Percentiles rank a stretch among this genome's conserved stretches.
Conservation (phyloP, 2,797 vertebrate genomes). For the Silurus lanzhouensis region DNA sequence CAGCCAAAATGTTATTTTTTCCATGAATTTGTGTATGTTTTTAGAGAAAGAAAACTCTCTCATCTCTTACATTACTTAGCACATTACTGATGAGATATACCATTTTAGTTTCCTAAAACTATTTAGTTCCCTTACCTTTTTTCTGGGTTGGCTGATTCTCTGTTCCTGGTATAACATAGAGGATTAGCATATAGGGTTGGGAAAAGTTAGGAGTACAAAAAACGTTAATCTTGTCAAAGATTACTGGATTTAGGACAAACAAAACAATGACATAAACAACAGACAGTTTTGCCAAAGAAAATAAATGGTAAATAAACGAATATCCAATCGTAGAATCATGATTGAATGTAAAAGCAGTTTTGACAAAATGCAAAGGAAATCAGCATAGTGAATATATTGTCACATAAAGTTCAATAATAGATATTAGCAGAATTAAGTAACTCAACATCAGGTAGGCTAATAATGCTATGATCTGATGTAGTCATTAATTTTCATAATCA, state of each 20-base stretch:
- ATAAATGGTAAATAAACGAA: background rate
- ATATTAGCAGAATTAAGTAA: slow-evolving; percentile 27
- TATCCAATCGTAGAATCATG: slow-evolving; percentile 18
- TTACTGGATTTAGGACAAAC: slow-evolving; percentile 65
- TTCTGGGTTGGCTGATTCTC: slow-evolving; percentile 66
- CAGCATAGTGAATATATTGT: background rate
- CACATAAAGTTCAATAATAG: slow-evolving; percentile 1
- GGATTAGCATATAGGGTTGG: slow-evolving; percentile 62
- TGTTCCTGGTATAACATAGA: slow-evolving; percentile 65
- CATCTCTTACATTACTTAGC: background rate
- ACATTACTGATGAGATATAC: background rate
- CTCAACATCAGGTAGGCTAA: background rate
- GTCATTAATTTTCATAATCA: background rate
- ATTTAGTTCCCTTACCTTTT: slow-evolving; percentile 70
- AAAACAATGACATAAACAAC: slow-evolving; percentile 47
- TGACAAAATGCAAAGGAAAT: slow-evolving; percentile 33
- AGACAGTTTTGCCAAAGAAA: slow-evolving; percentile 7
- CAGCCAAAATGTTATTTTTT: background rate
- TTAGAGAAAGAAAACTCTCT: background rate
- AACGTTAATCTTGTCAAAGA: slow-evolving; percentile 74
- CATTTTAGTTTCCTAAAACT: slow-evolving; percentile 24
- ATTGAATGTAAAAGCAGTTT: slow-evolving; percentile 31
- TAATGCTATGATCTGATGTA: background rate
- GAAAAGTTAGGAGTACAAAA: slow-evolving; percentile 69
- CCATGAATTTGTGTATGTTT: too few relatives aligned